Percentiles rank a stretch among this genome's conserved stretches.
These are phyloP conservation scores for Tenualosa ilisha DNA, from an alignment of 2,797 vertebrate species.

Conservation along the genomic window DNA sequence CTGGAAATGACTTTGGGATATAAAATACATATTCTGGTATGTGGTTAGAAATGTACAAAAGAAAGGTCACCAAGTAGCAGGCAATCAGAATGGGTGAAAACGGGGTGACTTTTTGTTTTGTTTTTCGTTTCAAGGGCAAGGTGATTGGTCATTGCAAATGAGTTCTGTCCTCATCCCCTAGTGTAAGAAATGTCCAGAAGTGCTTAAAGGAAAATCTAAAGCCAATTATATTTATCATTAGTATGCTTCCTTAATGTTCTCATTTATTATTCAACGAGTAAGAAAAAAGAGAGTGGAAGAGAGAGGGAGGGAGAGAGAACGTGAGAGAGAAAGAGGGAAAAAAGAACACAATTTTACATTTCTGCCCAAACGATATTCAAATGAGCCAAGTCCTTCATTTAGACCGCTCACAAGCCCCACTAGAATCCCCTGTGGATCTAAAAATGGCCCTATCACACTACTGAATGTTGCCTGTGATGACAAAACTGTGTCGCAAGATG, in stretches of 20 bases:
- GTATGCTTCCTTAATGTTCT: conserved; percentile 60
- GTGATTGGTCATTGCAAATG: conserved; percentile 45
- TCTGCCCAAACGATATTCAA: conserved; percentile 67
- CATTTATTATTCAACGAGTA: conserved; percentile 58
- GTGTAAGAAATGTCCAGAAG: conserved; percentile 33
- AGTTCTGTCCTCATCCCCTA: conserved; percentile 36
- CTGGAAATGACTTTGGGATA: conserved; percentile 16
- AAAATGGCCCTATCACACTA: conserved; percentile 70
- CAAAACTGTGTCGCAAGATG: conserved; percentile 71
- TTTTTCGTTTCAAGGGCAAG: conserved; percentile 48
- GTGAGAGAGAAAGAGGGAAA: conserved; percentile 42
- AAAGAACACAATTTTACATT: conserved; percentile 52
- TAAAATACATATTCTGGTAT: conserved; percentile 36
- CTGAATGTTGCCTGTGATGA: conserved; percentile 74
- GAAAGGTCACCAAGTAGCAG: conserved; percentile 34
- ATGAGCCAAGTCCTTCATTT: conserved; percentile 69
- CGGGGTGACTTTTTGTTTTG: conserved; percentile 48
- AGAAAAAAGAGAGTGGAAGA: conserved; percentile 42
- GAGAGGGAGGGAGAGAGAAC: conserved; percentile 39
- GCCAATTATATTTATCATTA: conserved; percentile 63
- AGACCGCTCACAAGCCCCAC: conserved; percentile 53
- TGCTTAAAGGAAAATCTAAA: conserved; percentile 56
- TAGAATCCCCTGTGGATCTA: conserved; percentile 64
- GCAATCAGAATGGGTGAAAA: conserved; percentile 39
- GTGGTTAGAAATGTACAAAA: conserved; percentile 30